Base-by-base conservation (phyloP, 92 coral and sea anemone species). In the Anthopleura xanthogrammica region DNA sequence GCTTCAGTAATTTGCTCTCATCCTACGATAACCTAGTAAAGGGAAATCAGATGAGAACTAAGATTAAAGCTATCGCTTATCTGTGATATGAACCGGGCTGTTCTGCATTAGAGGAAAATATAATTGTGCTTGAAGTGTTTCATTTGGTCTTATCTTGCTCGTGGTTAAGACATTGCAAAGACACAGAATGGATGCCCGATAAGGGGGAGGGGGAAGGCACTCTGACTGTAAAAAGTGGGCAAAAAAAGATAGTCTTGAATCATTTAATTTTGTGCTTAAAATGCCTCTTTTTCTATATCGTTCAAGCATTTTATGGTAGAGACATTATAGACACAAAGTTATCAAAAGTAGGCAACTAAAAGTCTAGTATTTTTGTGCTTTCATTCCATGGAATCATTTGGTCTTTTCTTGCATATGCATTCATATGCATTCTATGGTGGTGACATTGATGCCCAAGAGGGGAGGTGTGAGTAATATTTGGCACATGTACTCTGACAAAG, bases 41-140 rank as follows among this genome's bases (percentile, higher is more conserved):
- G 13, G 74, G 14, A 68, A 22, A 68, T 68, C 41, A 68, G 16
- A 68, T 68, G 74, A 68, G 10, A 68, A 68, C 42, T 7, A n/a
- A 68, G 41, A 68, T 68, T 24, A 68, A 68, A 11, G 16, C 74
- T 68, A 24, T 68, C 74, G 16, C 74, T 68, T 68, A 68, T 68
- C 74, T 24, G 43, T 6, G 24, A 68, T 23, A 68, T 36, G 24
- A 68, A 68, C 3, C 74, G 74, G 42, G 41, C 43, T 68, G 74
- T 7, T 68, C 36, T 68, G 42, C 16, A 68, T 68, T 36, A 68
- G 5, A 11, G 74, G 24, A 29, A 29, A 24, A 68, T 20, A 64
- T 64, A 64, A 64, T 64, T 23, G 74, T 16, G 24, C 16, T 64
- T 64, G 29, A n/a, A 64, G 43, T 68, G 43, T 3, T 68, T 68